phyloP scores from a whole-genome alignment of 2,888 invertebrate species.

The Diarsia rubi region DNA sequence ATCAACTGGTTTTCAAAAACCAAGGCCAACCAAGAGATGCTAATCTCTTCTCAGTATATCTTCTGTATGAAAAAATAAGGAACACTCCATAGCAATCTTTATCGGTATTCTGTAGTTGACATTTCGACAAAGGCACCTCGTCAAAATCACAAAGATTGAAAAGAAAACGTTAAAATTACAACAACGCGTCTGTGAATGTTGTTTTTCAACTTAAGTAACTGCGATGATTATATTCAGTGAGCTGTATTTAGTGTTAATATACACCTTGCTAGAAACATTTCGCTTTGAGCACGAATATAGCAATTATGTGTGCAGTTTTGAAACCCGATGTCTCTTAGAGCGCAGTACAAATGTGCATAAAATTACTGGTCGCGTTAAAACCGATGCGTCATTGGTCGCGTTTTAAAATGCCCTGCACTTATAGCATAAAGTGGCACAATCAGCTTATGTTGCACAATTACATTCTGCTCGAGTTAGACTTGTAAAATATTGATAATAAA shows the following conservation, averaged over 20 bases:
- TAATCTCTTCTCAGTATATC: neutral
- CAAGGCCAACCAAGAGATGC: too few species aligned
- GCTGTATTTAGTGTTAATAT: constrained; percentile 60
- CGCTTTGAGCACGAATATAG: constrained; percentile 67
- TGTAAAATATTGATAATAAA: neutral
- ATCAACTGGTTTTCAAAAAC: neutral
- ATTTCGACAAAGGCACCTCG: neutral
- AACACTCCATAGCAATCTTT: neutral
- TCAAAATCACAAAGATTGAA: constrained; percentile 10
- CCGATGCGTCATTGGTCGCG: constrained; percentile 89
- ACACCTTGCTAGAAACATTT: constrained; percentile 61
- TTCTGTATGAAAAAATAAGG: neutral
- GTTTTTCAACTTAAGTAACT: constrained; percentile 51
- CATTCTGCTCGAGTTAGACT: constrained; percentile 22
- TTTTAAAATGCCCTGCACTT: constrained; percentile 83
- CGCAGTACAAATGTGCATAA: constrained; percentile 78
- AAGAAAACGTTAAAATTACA: constrained; percentile 39
- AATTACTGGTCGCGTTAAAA: constrained; percentile 85
- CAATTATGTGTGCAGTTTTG: constrained; percentile 67
- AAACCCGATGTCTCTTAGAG: constrained; percentile 62
- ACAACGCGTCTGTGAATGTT: constrained; percentile 59
- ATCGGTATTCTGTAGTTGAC: neutral
- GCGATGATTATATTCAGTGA: constrained; percentile 55
- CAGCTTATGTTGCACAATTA: constrained; percentile 58
- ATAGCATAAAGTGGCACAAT: constrained; percentile 66